phyloP scores from a whole-genome alignment of 2,888 invertebrate species.

The Trissolcus japonicus region DNA sequence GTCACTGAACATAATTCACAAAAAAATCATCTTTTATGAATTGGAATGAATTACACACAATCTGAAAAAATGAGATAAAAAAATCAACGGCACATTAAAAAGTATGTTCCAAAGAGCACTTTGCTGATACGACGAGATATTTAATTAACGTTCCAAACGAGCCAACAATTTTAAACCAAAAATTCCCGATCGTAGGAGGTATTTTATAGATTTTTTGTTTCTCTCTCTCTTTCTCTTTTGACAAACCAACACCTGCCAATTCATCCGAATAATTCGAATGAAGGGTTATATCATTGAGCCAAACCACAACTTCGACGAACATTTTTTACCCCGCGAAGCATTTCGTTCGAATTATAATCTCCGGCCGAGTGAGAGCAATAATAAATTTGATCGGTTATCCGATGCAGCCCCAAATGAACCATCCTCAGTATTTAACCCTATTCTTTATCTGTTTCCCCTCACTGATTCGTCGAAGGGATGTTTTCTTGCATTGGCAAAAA shows the following conservation, averaged over 20 bases:
- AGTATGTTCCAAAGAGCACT: too few species aligned
- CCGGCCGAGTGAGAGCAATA: conserved; percentile 9
- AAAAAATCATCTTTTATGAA: too few species aligned
- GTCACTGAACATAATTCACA: too few species aligned
- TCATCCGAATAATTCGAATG: too few species aligned
- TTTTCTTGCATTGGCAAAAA: conserved; percentile 39
- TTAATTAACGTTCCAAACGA: too few species aligned
- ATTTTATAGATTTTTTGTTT: background rate
- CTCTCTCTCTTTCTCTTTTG: background rate
- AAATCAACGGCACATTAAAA: too few species aligned
- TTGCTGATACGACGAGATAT: too few species aligned
- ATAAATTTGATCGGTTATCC: conserved; percentile 27
- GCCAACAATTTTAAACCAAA: background rate
- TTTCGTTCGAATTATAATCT: conserved; percentile 8
- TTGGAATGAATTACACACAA: too few species aligned
- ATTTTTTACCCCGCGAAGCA: background rate
- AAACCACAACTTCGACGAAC: background rate
- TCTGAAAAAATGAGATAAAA: too few species aligned
- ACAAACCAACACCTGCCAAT: background rate
- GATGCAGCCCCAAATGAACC: conserved; percentile 21
- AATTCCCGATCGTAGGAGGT: background rate
- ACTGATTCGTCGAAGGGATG: conserved; percentile 21
- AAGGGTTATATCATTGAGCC: too few species aligned
- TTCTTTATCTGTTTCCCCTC: conserved; percentile 8
- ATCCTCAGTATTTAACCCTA: conserved; percentile 28